Evolutionary conservation across 1,140 invertebrate species (phyloP), one percentile per base, ranked within the genome.

Genomic region (Bombus balteatus): DNA sequence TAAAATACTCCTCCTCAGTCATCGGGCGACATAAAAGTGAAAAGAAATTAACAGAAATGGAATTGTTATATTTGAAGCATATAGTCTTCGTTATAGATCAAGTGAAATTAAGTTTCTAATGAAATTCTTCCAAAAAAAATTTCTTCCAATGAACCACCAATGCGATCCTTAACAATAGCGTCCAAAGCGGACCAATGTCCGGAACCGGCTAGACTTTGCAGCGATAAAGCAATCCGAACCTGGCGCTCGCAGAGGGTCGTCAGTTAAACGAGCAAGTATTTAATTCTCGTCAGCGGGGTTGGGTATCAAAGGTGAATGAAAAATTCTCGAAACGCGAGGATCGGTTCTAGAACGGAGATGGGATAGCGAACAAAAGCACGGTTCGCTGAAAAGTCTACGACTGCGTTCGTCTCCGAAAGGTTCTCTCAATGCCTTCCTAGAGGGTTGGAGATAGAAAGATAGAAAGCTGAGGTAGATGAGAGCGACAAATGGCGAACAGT

Each of bases 231-330:
- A 65, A 65, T 77, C 57, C 15, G 28, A 41, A 65, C 3, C n/a
- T 39, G 34, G 13, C 5, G 6, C 41, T 18, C 15, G 37, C 57
- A 18, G 37, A n/a, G 37, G 12, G 8, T 13, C 18, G 37, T 6
- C 75, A 32, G 41, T 41, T 62, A 62, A 25, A 18, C 75, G 57
- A 18, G 75, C 75, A 77, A 77, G 15, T 77, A 77, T 77, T 77
- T 77, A 77, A 77, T 77, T 65, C 37, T 39, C 28, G 15, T 13
- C 9, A 66, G 18, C 1, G 25, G 18, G 41, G 18, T 28, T 25
- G 34, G 34, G 25, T 53, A 57, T 81, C 78, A 81, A 71, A 81
- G 32, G 43, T 22, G 43, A 71, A 71, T 22, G 78, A 72, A 81
- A 57, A 81, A 53, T 41, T 34, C 68, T 22, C 18, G 59, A 37